Conservation (phyloP, 2,888 invertebrate genomes). For the Hydropsyche betteni region DNA sequence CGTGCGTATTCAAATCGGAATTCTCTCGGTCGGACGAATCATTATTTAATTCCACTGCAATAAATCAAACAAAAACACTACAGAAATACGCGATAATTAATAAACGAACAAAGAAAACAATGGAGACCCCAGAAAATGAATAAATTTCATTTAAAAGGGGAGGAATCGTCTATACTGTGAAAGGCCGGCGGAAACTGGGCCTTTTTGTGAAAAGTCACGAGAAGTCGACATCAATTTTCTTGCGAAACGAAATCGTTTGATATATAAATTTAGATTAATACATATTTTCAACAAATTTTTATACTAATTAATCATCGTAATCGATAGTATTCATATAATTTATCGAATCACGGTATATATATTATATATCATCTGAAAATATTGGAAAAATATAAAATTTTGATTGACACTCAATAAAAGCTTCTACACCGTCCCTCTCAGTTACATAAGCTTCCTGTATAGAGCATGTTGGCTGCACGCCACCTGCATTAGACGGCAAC, state of each 20-base stretch:
- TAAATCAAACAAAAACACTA: conserved; percentile 39
- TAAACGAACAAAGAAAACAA: conserved; percentile 41
- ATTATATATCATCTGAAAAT: no score
- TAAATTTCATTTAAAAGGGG: conserved; percentile 32
- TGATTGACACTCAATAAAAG: no score
- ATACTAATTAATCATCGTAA: no score
- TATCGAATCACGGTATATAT: no score
- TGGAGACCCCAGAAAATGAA: conserved; percentile 28
- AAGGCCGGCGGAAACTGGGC: conserved; percentile 14
- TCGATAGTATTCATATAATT: no score
- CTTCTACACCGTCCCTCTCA: no score
- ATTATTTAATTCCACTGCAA: conserved; percentile 18
- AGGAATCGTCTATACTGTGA: neutral
- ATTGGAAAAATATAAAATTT: no score
- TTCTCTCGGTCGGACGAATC: neutral
- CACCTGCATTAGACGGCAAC: no score
- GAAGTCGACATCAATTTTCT: conserved; percentile 27
- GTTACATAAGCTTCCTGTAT: no score
- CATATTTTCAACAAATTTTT: no score
- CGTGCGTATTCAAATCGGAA: neutral
- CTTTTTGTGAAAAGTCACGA: conserved; percentile 9
- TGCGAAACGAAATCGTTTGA: neutral
- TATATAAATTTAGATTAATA: no score
- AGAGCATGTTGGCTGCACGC: no score
- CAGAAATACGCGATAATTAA: conserved; percentile 33